Percentiles rank a stretch among this genome's conserved stretches.
Evolutionary conservation across 37 sponge, comb jelly and placozoan genomes (phyloP).

Genomic region (Spongia lamella): DNA sequence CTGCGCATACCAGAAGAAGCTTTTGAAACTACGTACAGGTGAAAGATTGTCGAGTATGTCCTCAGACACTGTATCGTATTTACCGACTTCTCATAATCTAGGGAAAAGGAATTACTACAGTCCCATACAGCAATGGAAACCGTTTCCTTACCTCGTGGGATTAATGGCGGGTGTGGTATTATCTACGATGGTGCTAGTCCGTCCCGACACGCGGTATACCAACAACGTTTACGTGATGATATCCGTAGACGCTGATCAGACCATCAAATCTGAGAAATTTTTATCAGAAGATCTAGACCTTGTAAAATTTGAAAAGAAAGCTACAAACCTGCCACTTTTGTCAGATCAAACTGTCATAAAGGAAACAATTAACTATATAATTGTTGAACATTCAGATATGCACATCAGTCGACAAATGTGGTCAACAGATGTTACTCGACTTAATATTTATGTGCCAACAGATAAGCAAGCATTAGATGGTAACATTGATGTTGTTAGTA

Average conservation of each 20-base stretch:
- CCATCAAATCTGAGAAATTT: neutral
- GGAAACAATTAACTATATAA: slow-evolving; percentile 17
- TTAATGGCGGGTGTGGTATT: slow-evolving; percentile 24
- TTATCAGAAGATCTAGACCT: slow-evolving; percentile 17
- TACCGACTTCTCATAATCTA: no score
- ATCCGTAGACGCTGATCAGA: neutral
- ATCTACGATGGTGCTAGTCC: slow-evolving; percentile 21
- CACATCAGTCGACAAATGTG: neutral
- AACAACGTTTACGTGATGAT: slow-evolving; percentile 23
- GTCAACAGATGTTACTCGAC: no score
- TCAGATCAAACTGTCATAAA: slow-evolving; percentile 25
- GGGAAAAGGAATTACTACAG: no score
- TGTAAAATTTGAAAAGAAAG: no score
- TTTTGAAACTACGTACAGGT: no score
- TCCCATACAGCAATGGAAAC: slow-evolving; percentile 17
- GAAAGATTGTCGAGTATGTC: no score
- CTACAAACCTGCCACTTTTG: neutral
- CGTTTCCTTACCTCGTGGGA: slow-evolving; percentile 28
- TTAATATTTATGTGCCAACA: no score
- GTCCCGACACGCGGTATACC: slow-evolving; percentile 17
- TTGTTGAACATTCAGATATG: neutral
- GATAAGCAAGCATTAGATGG: no score
- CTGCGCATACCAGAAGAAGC: no score
- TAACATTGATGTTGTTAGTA: no score
- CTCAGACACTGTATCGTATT: no score